Evolutionary conservation across 2,797 vertebrate genomes (phyloP), one percentile per base, ranked within the genome.

Genomic region (Siniperca obscura): DNA sequence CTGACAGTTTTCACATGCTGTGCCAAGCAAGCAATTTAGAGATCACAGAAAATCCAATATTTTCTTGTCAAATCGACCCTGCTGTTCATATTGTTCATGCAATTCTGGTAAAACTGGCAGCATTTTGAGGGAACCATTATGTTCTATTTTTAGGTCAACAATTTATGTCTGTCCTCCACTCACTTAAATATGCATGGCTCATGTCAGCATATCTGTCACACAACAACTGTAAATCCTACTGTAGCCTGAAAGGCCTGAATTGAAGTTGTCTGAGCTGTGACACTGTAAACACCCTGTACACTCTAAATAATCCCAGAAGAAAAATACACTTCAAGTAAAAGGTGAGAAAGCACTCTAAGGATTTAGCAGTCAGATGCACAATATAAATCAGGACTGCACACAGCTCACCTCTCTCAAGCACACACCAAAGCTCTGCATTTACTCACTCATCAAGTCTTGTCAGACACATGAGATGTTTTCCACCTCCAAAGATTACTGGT

Each of bases 301-400:
- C 61, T 81, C 11, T 3, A 78, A 86, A 76, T 77, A 87, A 70
- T 70, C 76, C 68, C 69, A n/a, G 2, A 17, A 77, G 46, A 76
- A 69, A 85, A 78, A 78, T 22, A 74, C 67, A 78, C 25, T 84
- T 62, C 65, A 77, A 52, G 44, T 40, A 44, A 80, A 72, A 87
- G 73, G 76, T 64, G 60, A 61, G 77, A 79, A 70, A 59, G 81
- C 53, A 59, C 74, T 67, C n/a, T 53, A 38, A 59, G 57, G 70
- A 25, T 78, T 85, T 55, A 76, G 66, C 1, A 0, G 50, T 50
- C 42, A 81, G 53, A 78, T 22, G 60, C 25, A 67, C 66, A 71
- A 46, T 10, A 40, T 17, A 62, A 81, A n/a, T 59, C 25, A 2
- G 53, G 52, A 38, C 0, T 30, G 48, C 12, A 69, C 46, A 27